Evolutionary conservation across 2,113 vertebrate genomes (phyloP).

Genomic region (Cephalopterus ornatus): DNA sequence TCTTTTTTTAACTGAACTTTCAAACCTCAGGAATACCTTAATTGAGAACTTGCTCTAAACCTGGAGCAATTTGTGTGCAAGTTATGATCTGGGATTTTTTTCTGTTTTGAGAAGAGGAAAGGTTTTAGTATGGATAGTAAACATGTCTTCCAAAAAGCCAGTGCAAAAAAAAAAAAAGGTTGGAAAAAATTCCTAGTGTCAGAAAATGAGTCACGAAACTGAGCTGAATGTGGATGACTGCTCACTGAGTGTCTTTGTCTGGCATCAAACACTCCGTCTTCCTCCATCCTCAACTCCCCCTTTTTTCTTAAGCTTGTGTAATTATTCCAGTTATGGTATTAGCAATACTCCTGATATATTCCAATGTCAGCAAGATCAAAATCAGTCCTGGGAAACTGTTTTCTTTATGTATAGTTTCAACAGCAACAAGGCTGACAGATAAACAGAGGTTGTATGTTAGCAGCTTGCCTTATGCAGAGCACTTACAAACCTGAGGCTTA

Average conservation of each 20-base stretch:
- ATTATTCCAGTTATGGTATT: not conserved
- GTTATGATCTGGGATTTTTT: constrained; percentile 17
- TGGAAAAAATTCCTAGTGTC: not conserved
- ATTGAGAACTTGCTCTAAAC: not conserved
- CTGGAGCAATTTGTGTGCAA: not conserved
- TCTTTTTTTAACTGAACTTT: not conserved
- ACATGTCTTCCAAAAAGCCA: not conserved
- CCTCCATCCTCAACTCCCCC: not conserved
- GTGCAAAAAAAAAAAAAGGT: not conserved
- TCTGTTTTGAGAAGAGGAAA: not conserved
- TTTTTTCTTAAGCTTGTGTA: not conserved
- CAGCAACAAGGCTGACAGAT: not conserved
- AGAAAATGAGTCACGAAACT: not conserved
- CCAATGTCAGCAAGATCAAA: not conserved
- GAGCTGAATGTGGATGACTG: not conserved
- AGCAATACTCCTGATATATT: not conserved
- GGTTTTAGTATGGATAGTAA: constrained; percentile 6
- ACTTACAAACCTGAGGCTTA: not conserved
- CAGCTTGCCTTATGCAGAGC: not conserved
- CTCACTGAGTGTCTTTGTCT: not conserved
- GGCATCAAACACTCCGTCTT: not conserved
- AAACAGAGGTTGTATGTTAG: not conserved
- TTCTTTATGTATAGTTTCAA: not conserved
- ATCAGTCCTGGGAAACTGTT: not conserved
- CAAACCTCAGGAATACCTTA: not conserved